Base-by-base conservation (phyloP, 1,140 invertebrate species). In the Phthorimaea operculella region DNA sequence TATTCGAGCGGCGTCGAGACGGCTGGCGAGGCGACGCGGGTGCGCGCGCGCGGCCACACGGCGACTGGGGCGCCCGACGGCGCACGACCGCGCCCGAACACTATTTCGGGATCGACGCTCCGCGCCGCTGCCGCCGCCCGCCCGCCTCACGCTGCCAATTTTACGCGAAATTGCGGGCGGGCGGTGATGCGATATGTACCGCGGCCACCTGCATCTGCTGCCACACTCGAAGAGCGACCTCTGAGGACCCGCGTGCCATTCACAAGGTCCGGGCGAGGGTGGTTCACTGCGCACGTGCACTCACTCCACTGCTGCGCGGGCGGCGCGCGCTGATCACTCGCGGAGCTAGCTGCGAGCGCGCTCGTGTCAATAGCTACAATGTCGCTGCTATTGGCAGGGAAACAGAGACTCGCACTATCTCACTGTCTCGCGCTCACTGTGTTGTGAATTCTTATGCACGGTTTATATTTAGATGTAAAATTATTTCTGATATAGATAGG, bases 401-500 rank as follows among this genome's bases (percentile, higher is more conserved):
- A 77, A 80, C 76, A 78, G 79, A 81, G 75, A 80, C 71, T 77
- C 76, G 79, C 79, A 79, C 81, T 81, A 77, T 81, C 79, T 81
- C 78, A 83, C 81, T 80, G 81, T 83, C 79, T 83, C 79, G 79
- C 74, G 76, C 76, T 74, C 60, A 63, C 74, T 79, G 73, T 84
- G 81, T 84, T 84, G 81, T 84, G 76, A 80, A 83, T 81, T 84
- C 79, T 84, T 83, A 83, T 81, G 81, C 78, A 79, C 71, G 75
- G 76, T 81, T 77, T 83, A 84, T 80, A 83, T 83, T 84, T 84
- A 83, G 81, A 77, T 50, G 64, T 72, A 79, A 82, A 81, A 83
- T 83, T 84, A 84, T 84, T 84, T 84, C 79, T 80, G 81, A 80
- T 83, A 80, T 81, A 83, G 81, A 84, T 84, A 83, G 79, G 81